Evolutionary conservation across 2,888 invertebrate genomes (phyloP).

Genomic region (Lasioglossum calceatum): DNA sequence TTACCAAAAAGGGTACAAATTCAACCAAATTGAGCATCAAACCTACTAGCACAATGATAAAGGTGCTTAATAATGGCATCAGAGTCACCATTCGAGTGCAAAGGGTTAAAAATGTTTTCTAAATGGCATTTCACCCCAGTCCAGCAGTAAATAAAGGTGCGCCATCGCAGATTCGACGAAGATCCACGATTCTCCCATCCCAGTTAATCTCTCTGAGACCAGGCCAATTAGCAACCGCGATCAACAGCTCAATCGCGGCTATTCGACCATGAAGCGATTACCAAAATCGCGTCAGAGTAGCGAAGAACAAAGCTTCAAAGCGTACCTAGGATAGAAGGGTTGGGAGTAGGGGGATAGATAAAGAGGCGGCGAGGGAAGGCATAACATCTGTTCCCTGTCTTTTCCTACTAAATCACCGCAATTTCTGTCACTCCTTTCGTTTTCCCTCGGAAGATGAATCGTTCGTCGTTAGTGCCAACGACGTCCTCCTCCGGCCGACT

Average conservation of each 20-base stretch:
- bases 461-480: conserved; percentile 74
- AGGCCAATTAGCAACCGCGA: background rate
- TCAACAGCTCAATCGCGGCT: background rate
- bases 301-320: background rate
- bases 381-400: conserved; percentile 68
- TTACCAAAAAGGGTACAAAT: no score
- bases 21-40: no score
- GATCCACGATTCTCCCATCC: background rate
- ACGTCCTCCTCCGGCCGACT: conserved; percentile 44
- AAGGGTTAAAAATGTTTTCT: no score
- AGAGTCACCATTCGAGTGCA: no score
- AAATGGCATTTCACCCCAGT: background rate
- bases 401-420: conserved; percentile 73
- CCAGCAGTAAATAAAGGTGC: background rate
- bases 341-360: conserved; percentile 13
- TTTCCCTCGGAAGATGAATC: conserved; percentile 75
- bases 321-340: background rate
- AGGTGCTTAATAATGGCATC: no score
- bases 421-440: conserved; percentile 76
- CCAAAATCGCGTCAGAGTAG: background rate
- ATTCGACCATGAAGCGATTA: background rate
- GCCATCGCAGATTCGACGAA: background rate
- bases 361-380: conserved; percentile 27
- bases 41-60: no score
- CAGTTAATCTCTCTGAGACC: background rate